Evolutionary conservation across 2,113 vertebrate species (phyloP).

Genomic region (Notarius lentiginosus): DNA sequence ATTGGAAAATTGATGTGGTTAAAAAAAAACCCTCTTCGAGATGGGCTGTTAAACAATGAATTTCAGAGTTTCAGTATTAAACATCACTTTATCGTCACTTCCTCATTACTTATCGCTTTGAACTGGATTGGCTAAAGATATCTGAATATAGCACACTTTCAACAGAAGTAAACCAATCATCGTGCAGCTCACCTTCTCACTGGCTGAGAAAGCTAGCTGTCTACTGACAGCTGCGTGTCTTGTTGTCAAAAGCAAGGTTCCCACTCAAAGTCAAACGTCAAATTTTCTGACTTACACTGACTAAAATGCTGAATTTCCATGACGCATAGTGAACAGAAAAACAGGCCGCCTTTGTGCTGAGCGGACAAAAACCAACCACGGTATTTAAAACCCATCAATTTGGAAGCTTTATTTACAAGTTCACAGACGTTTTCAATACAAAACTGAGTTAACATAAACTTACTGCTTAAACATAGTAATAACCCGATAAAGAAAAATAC

Average conservation of each 20-base stretch:
- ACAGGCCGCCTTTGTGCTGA: too few species aligned
- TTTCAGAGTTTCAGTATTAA: neutral
- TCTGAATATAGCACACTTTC: neutral
- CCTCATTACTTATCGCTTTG: neutral
- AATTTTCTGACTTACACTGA: too few species aligned
- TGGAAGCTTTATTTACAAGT: too few species aligned
- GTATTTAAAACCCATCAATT: too few species aligned
- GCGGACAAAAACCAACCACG: too few species aligned
- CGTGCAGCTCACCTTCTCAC: neutral
- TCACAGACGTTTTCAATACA: too few species aligned
- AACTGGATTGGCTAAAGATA: neutral
- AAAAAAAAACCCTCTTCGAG: neutral
- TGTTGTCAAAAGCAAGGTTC: neutral
- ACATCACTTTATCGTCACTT: neutral
- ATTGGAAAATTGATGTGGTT: neutral
- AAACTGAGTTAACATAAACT: too few species aligned
- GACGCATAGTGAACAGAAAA: too few species aligned
- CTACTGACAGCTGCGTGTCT: neutral
- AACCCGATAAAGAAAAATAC: too few species aligned
- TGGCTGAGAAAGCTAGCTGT: neutral
- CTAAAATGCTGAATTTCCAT: too few species aligned
- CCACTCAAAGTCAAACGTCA: neutral
- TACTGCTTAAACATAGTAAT: too few species aligned
- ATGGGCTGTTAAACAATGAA: neutral
- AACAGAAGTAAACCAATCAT: neutral